Base-by-base conservation (phyloP, 2,797 vertebrate species). In the Alcedo atthis region DNA sequence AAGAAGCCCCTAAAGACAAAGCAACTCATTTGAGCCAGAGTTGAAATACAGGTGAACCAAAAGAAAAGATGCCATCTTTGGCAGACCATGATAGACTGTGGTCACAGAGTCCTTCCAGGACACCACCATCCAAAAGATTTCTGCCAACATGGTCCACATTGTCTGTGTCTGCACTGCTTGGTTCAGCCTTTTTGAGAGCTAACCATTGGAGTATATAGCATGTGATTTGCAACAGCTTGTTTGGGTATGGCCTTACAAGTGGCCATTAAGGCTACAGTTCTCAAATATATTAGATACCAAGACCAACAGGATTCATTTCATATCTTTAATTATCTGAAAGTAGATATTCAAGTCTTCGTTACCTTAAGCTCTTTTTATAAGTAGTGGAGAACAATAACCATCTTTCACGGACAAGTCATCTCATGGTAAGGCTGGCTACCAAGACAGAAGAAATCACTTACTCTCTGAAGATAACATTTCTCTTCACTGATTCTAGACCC, bases 201-300 rank as follows among this genome's bases (percentile, higher is more conserved):
- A 86, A 17, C 24, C 1, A 0, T 70, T 77, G 71, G 69, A 68
- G 22, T 45, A 84, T 16, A 81, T 63, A 69, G 57, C 92, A 57
- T 10, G 7, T 53, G 26, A 89, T 87, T 91, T 87, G 59, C 82
- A 87, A 67, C 75, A 59, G n/a, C 58, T 66, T 89, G 21, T 88
- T 80, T 91, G 64, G 63, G 79, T 81, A 58, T 20, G 57, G 77
- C 77, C 62, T 94, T 88, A 63, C 2, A 0, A 59, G 55, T 42
- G 83, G 83, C 66, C 95, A 59, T 85, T 84, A 75, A n/a, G 54
- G 73, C 74, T 93, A 66, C 79, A 94, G 83, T 32, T 95, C 80
- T 79, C 67, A 93, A 81, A 74, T 76, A 48, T 4, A 3, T 59
- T 59, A 84, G 30, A 55, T 40, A 66, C 28, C 8, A 69, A 54